Percentiles rank a stretch among this genome's conserved stretches.
These are phyloP conservation scores for Gymnopithys bicolor DNA, from an alignment of 2,797 vertebrate species.

Conservation along the genomic window DNA sequence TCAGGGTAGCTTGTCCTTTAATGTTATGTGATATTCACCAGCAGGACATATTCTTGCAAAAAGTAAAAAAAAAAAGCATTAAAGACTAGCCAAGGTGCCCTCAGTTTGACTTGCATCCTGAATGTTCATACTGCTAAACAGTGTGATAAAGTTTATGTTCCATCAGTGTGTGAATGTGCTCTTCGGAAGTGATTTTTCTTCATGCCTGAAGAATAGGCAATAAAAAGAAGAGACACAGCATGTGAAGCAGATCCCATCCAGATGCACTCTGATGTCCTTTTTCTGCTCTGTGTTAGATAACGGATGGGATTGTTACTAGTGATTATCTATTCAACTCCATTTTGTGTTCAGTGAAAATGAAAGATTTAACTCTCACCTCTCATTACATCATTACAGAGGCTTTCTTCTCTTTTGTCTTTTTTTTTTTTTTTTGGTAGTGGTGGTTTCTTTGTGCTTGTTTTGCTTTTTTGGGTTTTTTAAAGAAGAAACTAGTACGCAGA, in stretches of 20 bases:
- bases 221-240: neutral
- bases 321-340: neutral
- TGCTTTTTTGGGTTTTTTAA: neutral
- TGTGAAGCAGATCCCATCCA: slow-evolving; percentile 2
- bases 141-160: slow-evolving; percentile 51
- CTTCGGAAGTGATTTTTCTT: slow-evolving; percentile 25
- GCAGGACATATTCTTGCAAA: neutral
- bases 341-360: neutral
- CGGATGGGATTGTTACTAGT: neutral
- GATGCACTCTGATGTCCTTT: slow-evolving; percentile 3
- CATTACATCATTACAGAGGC: neutral
- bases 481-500: neutral
- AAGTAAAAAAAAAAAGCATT: neutral
- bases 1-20: neutral
- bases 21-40: neutral
- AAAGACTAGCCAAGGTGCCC: slow-evolving; percentile 19
- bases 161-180: slow-evolving; percentile 37
- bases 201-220: slow-evolving; percentile 19
- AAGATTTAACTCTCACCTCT: neutral
- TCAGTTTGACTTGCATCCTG: slow-evolving; percentile 11
- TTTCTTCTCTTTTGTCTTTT: neutral
- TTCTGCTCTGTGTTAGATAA: neutral
- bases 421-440: neutral
- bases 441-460: neutral
- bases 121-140: neutral